These are phyloP conservation scores for Ectropis crepuscularia DNA, from an alignment of 2,888 invertebrate genomes.

Conservation along the genomic window DNA sequence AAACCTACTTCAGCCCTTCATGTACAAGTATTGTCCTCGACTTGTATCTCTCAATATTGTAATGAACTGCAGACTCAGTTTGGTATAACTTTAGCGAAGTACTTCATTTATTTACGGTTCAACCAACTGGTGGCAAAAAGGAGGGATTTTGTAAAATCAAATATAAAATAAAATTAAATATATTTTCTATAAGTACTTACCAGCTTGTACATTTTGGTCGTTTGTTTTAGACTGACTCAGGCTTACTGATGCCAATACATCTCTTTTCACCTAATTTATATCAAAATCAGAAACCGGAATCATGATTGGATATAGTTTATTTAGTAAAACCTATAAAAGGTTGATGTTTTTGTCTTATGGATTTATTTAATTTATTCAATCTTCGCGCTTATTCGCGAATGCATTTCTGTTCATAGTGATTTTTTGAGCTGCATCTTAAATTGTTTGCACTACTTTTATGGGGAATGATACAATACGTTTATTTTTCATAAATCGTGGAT, in stretches of 20 bases:
- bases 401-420: not conserved
- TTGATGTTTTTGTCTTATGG: constrained; percentile 7
- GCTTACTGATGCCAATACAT: constrained; percentile 39
- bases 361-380: constrained; percentile 10
- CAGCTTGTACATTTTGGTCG: constrained; percentile 57
- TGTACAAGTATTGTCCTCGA: too few species aligned
- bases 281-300: constrained; percentile 34
- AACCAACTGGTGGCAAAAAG: too few species aligned
- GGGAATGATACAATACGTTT: not conserved
- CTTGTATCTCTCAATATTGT: too few species aligned
- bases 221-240: constrained; percentile 35
- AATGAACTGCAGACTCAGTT: too few species aligned
- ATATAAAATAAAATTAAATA: not conserved
- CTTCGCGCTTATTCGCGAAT: constrained; percentile 9
- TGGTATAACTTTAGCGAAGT: too few species aligned
- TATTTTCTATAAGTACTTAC: constrained; percentile 41
- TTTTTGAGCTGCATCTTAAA: constrained; percentile 6
- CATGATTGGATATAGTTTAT: constrained; percentile 7
- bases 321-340: constrained; percentile 12
- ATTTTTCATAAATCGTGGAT: too few species aligned
- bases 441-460: constrained; percentile 1
- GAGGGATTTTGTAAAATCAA: not conserved
- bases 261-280: constrained; percentile 36
- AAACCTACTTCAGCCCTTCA: too few species aligned
- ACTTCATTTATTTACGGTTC: too few species aligned